Base-by-base conservation (phyloP, 2,888 invertebrate genomes). In the Onchidella celtica region DNA sequence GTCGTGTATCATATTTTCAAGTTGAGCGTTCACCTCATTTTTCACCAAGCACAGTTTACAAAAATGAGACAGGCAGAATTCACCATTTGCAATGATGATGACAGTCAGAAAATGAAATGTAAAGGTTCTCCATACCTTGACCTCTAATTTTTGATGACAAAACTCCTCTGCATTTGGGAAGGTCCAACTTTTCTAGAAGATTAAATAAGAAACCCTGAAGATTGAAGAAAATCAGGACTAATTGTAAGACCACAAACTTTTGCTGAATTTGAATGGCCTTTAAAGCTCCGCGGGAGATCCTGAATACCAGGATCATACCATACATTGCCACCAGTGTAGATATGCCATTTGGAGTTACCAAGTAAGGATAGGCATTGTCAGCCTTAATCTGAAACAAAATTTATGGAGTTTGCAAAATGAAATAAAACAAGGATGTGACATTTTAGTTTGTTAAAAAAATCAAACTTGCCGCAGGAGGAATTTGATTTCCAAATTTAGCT, bases 301-400 rank as follows among this genome's bases (percentile, higher is more conserved):
- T 70, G 68, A 79, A 81, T 29, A 85, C 29, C 32, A 85, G 27
- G 29, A 83, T 24, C 21, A 85, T 73, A 1, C 85, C 85, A 59
- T 83, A 83, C 81, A 85, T 83, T 38, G 81, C 85, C 27, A 76
- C 27, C 29, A 81, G 55, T 9, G 85, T 83, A 24, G 81, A 79
- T 14, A 79, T 34, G 3, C 34, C 65, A 47, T 74, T 83, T 9
- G 57, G 32, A 3, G 66, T 0, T 11, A 69, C 65, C 29, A 85
- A 66, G 40, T 82, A 83, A 2, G 74, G 17, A 40, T 78, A 79
- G 9, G 82, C 55, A 21, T 74, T 72, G 38, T 63, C 47, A 17
- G 34, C 3, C 34, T 70, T 47, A 27, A 29, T 21, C 17, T 40
- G 32, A 17, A 61, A n/a, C 34, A 9, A 17, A 47, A 34, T 17